A percentile compares a stretch with the other conserved stretches of the same genome.
Conservation (phyloP, 23 tunicate species). For the Ciona savignyi region DNA sequence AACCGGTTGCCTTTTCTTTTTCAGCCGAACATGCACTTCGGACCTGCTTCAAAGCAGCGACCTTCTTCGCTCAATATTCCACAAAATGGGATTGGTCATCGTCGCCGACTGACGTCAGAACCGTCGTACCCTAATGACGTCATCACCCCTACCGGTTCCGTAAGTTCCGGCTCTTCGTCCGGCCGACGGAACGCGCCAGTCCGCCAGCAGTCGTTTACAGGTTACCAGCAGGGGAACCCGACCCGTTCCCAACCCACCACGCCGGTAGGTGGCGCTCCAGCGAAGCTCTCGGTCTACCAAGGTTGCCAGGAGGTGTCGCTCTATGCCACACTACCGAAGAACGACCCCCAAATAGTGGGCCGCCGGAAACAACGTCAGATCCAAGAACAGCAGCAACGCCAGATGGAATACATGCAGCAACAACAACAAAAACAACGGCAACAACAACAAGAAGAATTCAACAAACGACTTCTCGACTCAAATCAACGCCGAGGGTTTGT, state of each 20-base stretch:
- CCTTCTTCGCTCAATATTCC: slow-evolving; percentile 43
- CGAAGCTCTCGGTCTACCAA: slow-evolving; percentile 19
- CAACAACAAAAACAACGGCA: neutral
- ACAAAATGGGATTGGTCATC: slow-evolving; percentile 2
- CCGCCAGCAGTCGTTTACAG: slow-evolving; percentile 1
- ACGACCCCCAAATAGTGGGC: slow-evolving; percentile 6
- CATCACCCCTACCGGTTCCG: neutral
- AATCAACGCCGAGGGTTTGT: slow-evolving; percentile 12
- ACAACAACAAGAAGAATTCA: slow-evolving; percentile 2
- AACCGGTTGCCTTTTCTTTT: too few relatives aligned
- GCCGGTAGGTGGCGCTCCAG: slow-evolving; percentile 30
- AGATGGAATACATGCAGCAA: slow-evolving; percentile 5
- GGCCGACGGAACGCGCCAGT: neutral
- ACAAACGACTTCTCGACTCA: neutral
- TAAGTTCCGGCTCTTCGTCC: neutral
- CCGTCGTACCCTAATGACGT: slow-evolving; percentile 5
- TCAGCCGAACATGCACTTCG: neutral
- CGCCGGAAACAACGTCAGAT: slow-evolving; percentile 19
- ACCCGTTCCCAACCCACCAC: slow-evolving; percentile 55
- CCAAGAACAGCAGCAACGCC: neutral
- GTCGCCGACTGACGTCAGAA: slow-evolving; percentile 36
- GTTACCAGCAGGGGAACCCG: neutral
- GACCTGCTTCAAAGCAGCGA: slow-evolving; percentile 11
- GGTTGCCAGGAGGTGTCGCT: neutral
- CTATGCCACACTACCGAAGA: slow-evolving; percentile 45